phyloP scores from a whole-genome alignment of 2,888 invertebrate species.

The Empis livida region DNA sequence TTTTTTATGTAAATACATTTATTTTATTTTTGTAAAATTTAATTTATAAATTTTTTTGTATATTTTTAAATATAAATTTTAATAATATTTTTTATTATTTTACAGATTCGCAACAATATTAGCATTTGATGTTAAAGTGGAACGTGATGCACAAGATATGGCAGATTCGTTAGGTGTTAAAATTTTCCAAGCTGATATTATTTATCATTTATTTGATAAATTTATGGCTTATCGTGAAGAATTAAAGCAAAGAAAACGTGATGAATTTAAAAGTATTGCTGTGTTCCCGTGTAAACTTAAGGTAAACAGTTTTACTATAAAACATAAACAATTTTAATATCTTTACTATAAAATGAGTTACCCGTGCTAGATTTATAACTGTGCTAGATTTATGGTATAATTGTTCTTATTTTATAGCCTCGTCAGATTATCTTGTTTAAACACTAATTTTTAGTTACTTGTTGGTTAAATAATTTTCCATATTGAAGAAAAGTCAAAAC shows the following conservation, averaged over 20 bases:
- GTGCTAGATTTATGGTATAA: too few relatives aligned
- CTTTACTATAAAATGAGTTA: too few relatives aligned
- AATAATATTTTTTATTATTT: conserved; percentile 13
- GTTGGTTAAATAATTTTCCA: too few relatives aligned
- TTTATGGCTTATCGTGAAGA: conserved; percentile 90
- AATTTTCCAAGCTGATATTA: conserved; percentile 98
- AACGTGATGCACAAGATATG: conserved; percentile 94
- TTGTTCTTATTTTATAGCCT: background rate
- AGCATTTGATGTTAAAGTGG: conserved; percentile 99
- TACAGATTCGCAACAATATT: conserved; percentile 86
- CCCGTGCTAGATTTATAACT: too few relatives aligned
- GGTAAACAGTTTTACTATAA: conserved; percentile 37
- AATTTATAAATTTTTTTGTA: background rate
- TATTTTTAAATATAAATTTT: background rate
- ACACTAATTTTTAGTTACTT: too few relatives aligned
- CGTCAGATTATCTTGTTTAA: background rate
- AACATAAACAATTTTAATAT: too few relatives aligned
- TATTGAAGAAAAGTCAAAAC: too few relatives aligned
- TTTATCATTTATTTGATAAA: conserved; percentile 98
- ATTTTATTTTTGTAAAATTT: too few relatives aligned
- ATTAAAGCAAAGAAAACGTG: conserved; percentile 76
- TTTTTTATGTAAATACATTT: background rate
- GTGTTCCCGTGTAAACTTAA: conserved; percentile 97
- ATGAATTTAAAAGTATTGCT: conserved; percentile 92
- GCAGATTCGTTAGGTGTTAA: conserved; percentile 88